Conservation (phyloP, 2,113 vertebrate genomes). For the Atrichornis clamosus region DNA sequence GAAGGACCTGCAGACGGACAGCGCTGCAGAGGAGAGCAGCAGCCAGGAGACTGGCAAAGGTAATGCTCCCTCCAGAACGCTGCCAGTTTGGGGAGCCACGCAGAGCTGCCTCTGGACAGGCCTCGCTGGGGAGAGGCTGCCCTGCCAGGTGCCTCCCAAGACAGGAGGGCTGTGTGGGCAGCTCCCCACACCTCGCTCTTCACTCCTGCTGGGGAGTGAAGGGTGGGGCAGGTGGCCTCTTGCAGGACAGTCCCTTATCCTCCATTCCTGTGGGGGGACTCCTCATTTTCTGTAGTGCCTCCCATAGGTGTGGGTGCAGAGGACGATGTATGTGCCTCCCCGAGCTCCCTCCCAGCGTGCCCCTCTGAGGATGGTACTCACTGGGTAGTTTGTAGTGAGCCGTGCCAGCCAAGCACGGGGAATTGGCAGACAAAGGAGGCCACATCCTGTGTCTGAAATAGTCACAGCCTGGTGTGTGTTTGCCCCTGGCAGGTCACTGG, state of each 20-base stretch:
- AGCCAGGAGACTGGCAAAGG: conserved; percentile 94
- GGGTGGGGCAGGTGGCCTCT: neutral
- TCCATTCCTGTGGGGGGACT: fast-evolving
- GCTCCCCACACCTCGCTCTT: fast-evolving
- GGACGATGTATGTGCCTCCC: neutral
- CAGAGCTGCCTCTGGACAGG: neutral
- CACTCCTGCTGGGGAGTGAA: neutral
- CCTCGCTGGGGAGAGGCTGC: neutral
- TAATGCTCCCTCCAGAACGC: conserved; percentile 33
- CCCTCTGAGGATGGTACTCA: fast-evolving
- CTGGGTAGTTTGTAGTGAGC: neutral
- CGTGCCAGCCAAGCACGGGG: neutral
- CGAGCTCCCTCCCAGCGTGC: fast-evolving
- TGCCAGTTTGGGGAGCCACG: neutral
- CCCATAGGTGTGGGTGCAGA: fast-evolving
- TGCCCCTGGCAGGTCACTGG: neutral
- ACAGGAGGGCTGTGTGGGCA: neutral
- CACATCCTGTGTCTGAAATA: fast-evolving
- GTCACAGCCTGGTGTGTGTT: neutral
- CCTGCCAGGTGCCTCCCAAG: neutral
- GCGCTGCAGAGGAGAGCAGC: conserved; percentile 96
- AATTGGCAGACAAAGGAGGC: neutral
- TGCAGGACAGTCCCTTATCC: neutral
- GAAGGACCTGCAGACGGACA: conserved; percentile 84
- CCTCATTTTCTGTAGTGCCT: fast-evolving